Conservation (phyloP, 2,888 invertebrate species). For the Caenorhabditis panamensis region DNA sequence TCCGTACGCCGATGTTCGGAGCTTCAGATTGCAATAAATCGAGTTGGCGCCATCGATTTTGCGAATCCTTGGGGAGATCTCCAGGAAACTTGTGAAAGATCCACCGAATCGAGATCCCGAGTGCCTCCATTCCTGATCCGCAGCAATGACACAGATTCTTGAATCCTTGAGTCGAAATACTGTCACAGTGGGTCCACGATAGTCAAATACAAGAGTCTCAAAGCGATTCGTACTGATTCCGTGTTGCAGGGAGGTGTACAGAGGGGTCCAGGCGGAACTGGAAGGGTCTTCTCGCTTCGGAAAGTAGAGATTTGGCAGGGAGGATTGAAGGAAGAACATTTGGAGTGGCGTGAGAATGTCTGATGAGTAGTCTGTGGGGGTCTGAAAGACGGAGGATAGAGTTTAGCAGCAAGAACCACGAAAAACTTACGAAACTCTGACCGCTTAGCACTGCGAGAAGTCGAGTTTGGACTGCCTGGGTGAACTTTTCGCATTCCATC, state of each 20-base stretch:
- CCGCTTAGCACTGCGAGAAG: slow-evolving; percentile 33
- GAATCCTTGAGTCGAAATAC: slow-evolving; percentile 68
- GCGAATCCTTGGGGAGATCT: slow-evolving; percentile 49
- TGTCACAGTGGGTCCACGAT: slow-evolving; percentile 75
- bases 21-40: slow-evolving; percentile 70
- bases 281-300: slow-evolving; percentile 38
- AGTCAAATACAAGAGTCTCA: slow-evolving; percentile 77
- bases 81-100: slow-evolving; percentile 53
- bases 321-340: slow-evolving; percentile 72
- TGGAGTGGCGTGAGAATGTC: slow-evolving; percentile 75
- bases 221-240: slow-evolving; percentile 79
- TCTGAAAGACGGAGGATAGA: too few species aligned
- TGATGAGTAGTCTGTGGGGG: slow-evolving; percentile 61
- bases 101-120: slow-evolving; percentile 65
- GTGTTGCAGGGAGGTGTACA: slow-evolving; percentile 73
- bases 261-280: slow-evolving; percentile 65
- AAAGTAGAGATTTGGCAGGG: slow-evolving; percentile 72
- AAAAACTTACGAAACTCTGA: slow-evolving; percentile 13
- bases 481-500: slow-evolving; percentile 44
- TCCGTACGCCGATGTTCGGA: slow-evolving; percentile 65
- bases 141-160: slow-evolving; percentile 68
- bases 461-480: slow-evolving; percentile 38
- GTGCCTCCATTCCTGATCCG: slow-evolving; percentile 77
- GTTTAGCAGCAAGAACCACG: neutral
- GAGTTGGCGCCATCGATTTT: slow-evolving; percentile 54